A percentile compares a stretch with the other conserved stretches of the same genome.
phyloP scores from a whole-genome alignment of 2,113 vertebrate species.

The Psettodes erumei region DNA sequence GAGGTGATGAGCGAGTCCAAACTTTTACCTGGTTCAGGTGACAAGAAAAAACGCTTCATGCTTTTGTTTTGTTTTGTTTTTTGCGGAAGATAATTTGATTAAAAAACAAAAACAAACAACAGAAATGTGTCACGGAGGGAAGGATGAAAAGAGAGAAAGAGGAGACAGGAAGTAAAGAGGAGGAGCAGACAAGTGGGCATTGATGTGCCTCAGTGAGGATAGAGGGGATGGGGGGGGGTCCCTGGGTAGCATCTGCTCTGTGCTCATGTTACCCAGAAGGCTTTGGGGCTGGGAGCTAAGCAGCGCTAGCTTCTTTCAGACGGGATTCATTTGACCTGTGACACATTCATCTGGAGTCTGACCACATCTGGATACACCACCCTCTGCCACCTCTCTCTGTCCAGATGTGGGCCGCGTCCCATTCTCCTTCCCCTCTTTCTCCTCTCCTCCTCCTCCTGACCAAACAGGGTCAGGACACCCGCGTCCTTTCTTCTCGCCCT shows the following conservation, averaged over 20 bases:
- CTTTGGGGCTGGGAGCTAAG: constrained; percentile 20
- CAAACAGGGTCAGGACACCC: background rate
- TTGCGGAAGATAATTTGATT: background rate
- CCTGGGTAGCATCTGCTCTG: constrained; percentile 42
- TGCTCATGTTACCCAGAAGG: constrained; percentile 62
- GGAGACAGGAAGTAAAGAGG: background rate
- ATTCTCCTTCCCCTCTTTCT: no score
- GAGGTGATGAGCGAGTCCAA: no score
- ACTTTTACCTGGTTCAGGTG: no score
- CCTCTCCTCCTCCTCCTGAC: background rate
- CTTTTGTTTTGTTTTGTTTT: no score
- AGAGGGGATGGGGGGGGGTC: background rate
- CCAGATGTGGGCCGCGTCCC: no score
- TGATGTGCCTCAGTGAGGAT: constrained; percentile 45
- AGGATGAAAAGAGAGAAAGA: background rate
- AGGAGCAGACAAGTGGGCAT: constrained; percentile 26
- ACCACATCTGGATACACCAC: no score
- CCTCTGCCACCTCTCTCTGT: no score
- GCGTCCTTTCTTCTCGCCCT: no score
- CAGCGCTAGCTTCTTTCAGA: no score
- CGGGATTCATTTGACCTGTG: no score
- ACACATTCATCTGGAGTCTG: no score
- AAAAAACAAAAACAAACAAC: background rate
- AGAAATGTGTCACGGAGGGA: background rate
- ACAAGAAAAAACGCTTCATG: no score